Evolutionary conservation across 2,113 vertebrate species (phyloP).

Genomic region (Megaleporinus macrocephalus): DNA sequence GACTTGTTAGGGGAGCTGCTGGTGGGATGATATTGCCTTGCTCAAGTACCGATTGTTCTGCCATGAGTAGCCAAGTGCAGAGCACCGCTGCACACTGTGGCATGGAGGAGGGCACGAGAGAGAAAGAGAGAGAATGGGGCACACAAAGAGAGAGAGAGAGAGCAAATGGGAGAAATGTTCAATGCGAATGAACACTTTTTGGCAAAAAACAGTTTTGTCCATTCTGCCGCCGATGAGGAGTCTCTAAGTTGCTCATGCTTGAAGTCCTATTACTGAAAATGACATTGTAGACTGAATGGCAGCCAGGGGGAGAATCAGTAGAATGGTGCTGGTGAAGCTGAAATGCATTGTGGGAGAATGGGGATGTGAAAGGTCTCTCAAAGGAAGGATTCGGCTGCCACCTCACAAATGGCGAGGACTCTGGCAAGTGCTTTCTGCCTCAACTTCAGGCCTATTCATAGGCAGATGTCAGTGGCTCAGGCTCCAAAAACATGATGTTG

Average conservation of each 20-base stretch:
- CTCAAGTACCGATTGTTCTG: constrained; percentile 84
- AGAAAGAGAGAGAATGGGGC: not conserved
- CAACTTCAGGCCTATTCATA: constrained; percentile 84
- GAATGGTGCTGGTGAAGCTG: constrained; percentile 83
- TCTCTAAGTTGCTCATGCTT: constrained; percentile 88
- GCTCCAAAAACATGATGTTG: constrained; percentile 86
- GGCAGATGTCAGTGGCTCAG: constrained; percentile 87
- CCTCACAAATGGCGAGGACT: constrained; percentile 86
- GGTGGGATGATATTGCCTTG: constrained; percentile 77
- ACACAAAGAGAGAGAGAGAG: constrained; percentile 36
- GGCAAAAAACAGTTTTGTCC: constrained; percentile 75
- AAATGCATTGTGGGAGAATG: constrained; percentile 92
- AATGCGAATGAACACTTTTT: constrained; percentile 68
- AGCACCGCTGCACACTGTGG: constrained; percentile 82
- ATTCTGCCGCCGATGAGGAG: constrained; percentile 88
- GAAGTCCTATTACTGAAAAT: constrained; percentile 92
- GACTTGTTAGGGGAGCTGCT: constrained; percentile 63
- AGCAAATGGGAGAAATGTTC: constrained; percentile 41
- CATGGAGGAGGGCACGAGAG: constrained; percentile 63
- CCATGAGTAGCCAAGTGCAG: constrained; percentile 84
- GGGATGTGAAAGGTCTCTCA: constrained; percentile 87
- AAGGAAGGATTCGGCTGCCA: constrained; percentile 67
- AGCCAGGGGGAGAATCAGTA: constrained; percentile 97
- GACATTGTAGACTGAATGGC: constrained; percentile 90
- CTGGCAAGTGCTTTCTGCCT: constrained; percentile 82